Evolutionary conservation across 1,140 invertebrate species (phyloP), one percentile per base, ranked within the genome.

Genomic region (Vanessa tameamea): DNA sequence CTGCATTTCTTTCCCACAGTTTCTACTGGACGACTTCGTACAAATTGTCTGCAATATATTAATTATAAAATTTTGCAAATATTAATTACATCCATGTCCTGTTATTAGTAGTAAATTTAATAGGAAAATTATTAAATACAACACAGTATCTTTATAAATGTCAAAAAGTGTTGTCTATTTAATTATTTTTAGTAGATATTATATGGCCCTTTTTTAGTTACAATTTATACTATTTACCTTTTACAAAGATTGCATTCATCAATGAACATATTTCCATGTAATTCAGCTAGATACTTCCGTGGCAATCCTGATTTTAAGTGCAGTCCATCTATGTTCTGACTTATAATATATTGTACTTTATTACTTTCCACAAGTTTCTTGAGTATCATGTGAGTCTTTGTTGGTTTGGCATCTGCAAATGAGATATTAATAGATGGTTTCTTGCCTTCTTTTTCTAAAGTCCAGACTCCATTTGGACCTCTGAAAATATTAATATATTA

Each of bases 241-340:
- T 96, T 94, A 94, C 99, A 99, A 84, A 96, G 95, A 83, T 96
- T 96, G 89, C 99, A 99, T 86, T 98, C 96, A 92, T 99, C 98
- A 59, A 97, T 94, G 92, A 99, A 99, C 96, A 99, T 99, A 89
- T 99, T 99, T 48, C 99, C 99, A 94, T 99, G 99, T 43, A 99
- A 93, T 93, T 99, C 99, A 48, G 98, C 95, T 69, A 99, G 91
- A 87, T 96, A 93, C 78, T 95, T 94, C 71, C 98, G 94, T 14
- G 95, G 91, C 73, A 99, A 91, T 15, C 98, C 98, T 51, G 97
- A 98, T 82, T 96, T 95, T n/a, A 99, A 92, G 94, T 99, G 98
- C 37, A 99, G 93, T 0, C 98, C 99, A 95, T 99, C 99, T 84
- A 99, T 99, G 93, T 99, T 99, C 92, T 99, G 99, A 85, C 97